Evolutionary conservation across 1,140 invertebrate genomes (phyloP).

Genomic region (Gryllus bimaculatus): DNA sequence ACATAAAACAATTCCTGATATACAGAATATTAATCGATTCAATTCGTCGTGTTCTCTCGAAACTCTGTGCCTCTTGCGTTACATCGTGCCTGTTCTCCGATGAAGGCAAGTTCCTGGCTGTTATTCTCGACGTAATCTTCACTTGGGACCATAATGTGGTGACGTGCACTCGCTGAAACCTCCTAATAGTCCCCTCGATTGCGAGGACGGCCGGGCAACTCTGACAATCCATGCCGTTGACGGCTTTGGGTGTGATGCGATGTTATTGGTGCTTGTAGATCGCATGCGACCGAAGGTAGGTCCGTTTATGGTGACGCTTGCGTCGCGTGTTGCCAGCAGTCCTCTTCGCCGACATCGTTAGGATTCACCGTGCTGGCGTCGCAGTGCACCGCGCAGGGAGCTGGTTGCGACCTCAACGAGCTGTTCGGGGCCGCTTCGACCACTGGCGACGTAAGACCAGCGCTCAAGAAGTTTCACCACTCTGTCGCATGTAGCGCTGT

Average conservation of each 20-base stretch:
- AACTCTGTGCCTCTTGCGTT: too few relatives aligned
- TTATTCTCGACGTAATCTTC: neutral
- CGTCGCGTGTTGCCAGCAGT: constrained; percentile 53
- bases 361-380: constrained; percentile 90
- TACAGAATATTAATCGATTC: too few relatives aligned
- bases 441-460: constrained; percentile 67
- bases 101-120: neutral
- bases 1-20: too few relatives aligned
- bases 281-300: too few relatives aligned
- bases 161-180: neutral
- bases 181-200: neutral
- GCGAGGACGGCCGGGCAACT: neutral
- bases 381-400: constrained; percentile 66
- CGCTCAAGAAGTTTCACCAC: neutral
- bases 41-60: too few relatives aligned
- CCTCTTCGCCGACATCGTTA: constrained; percentile 90
- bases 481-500: neutral
- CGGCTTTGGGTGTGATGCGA: too few relatives aligned
- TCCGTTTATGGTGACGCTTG: too few relatives aligned
- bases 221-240: neutral
- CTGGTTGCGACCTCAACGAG: constrained; percentile 78
- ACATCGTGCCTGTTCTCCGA: too few relatives aligned
- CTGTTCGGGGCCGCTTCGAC: constrained; percentile 90
- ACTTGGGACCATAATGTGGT: neutral
- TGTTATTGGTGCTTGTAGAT: too few relatives aligned